Evolutionary conservation across 2,888 invertebrate species (phyloP).

Genomic region (Drosophila gaucha): DNA sequence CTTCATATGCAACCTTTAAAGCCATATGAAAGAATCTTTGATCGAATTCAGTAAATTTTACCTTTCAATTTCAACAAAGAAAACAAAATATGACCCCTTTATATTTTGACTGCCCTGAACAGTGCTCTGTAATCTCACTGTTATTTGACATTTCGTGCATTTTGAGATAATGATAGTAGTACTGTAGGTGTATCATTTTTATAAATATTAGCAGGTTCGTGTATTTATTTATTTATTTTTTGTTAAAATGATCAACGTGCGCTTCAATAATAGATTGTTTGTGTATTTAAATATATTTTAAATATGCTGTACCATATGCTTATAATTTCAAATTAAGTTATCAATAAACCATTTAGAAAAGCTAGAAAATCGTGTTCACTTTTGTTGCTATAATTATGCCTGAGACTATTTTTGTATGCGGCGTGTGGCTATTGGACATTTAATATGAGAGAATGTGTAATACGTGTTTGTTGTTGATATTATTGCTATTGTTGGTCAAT

Average conservation of each 20-base stretch:
- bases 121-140: not conserved
- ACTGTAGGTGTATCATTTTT: too few species aligned
- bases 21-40: too few species aligned
- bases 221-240: too few species aligned
- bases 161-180: too few species aligned
- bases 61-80: not conserved
- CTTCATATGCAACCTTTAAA: too few species aligned
- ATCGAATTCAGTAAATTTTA: not conserved
- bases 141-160: constrained; percentile 9
- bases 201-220: too few species aligned
- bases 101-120: not conserved
- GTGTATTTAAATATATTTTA: too few species aligned
- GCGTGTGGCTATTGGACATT: too few species aligned
- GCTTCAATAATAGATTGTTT: not conserved
- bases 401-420: not conserved
- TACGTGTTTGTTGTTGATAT: not conserved
- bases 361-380: not conserved
- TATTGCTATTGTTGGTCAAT: not conserved
- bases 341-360: not conserved
- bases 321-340: not conserved
- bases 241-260: not conserved
- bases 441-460: not conserved
- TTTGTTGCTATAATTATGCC: not conserved
- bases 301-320: too few species aligned
- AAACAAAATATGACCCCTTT: not conserved